Percentiles rank a stretch among this genome's conserved stretches.
Evolutionary conservation across 1,140 invertebrate genomes (phyloP).

Genomic region (Acromyrmex charruanus): DNA sequence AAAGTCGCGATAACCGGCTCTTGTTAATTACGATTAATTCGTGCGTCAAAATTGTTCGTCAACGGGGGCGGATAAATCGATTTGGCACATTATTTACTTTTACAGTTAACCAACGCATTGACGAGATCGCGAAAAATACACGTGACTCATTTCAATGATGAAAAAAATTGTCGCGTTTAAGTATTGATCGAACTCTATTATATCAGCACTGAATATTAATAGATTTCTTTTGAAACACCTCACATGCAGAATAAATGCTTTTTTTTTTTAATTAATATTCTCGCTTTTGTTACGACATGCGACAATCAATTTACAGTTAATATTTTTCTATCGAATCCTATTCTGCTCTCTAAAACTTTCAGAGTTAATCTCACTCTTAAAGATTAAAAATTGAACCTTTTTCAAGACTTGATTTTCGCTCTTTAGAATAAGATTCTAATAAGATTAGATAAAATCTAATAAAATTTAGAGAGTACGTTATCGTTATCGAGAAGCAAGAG

Average conservation of each 20-base stretch:
- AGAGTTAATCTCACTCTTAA: no score
- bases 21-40: constrained; percentile 37
- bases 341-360: no score
- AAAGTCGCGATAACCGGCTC: not conserved
- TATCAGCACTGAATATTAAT: constrained; percentile 12
- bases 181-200: constrained; percentile 16
- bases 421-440: no score
- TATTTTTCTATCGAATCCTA: not conserved
- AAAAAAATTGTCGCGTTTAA: constrained; percentile 23
- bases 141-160: not conserved
- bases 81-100: constrained; percentile 46
- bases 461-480: not conserved
- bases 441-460: no score
- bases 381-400: no score
- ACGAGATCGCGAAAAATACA: not conserved
- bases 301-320: not conserved
- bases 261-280: not conserved
- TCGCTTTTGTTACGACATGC: not conserved
- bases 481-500: not conserved
- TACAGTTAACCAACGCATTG: not conserved
- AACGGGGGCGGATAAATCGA: not conserved
- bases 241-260: not conserved
- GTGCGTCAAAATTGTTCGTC: constrained; percentile 22
- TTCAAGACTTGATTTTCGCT: no score
- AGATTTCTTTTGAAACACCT: constrained; percentile 1